A percentile compares a stretch with the other conserved stretches of the same genome.
phyloP scores from a whole-genome alignment of 2,888 invertebrate genomes.

The Andrena praecox region DNA sequence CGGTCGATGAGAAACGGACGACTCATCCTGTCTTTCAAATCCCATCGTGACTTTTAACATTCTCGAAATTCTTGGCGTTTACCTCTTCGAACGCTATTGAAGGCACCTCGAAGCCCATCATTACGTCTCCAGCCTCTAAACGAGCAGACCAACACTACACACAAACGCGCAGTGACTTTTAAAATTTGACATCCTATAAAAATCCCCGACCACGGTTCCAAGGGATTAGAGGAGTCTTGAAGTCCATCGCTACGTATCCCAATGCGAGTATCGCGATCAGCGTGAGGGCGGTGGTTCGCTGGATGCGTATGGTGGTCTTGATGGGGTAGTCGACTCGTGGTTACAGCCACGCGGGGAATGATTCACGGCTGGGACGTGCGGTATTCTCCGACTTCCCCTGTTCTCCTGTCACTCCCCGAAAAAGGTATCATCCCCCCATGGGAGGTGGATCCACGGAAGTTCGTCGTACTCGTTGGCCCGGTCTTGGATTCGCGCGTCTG shows the following conservation, averaged over 20 bases:
- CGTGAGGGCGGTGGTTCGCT: conserved; percentile 17
- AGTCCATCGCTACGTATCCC: neutral
- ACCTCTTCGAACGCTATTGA: too few relatives aligned
- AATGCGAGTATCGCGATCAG: neutral
- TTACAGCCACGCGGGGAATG: conserved; percentile 78
- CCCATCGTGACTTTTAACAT: too few relatives aligned
- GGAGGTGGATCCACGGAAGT: conserved; percentile 60
- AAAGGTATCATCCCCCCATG: conserved; percentile 43
- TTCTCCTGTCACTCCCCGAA: conserved; percentile 47
- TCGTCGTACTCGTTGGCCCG: conserved; percentile 33
- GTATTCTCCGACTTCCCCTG: conserved; percentile 50
- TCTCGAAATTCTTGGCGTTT: too few relatives aligned
- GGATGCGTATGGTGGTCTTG: conserved; percentile 75
- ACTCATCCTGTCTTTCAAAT: too few relatives aligned
- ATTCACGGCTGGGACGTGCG: conserved; percentile 78
- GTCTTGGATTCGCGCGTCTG: conserved; percentile 55
- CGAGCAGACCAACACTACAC: too few relatives aligned
- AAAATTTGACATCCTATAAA: too few relatives aligned
- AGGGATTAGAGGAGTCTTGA: too few relatives aligned
- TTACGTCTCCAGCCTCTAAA: too few relatives aligned
- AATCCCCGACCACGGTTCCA: too few relatives aligned
- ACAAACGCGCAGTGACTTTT: too few relatives aligned
- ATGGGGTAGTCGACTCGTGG: conserved; percentile 79
- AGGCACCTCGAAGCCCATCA: too few relatives aligned
- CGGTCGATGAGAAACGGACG: too few relatives aligned